A percentile compares a stretch with the other conserved stretches of the same genome.
These are phyloP conservation scores for Gryllus bimaculatus DNA, from an alignment of 1,140 invertebrate species.

Conservation along the genomic window DNA sequence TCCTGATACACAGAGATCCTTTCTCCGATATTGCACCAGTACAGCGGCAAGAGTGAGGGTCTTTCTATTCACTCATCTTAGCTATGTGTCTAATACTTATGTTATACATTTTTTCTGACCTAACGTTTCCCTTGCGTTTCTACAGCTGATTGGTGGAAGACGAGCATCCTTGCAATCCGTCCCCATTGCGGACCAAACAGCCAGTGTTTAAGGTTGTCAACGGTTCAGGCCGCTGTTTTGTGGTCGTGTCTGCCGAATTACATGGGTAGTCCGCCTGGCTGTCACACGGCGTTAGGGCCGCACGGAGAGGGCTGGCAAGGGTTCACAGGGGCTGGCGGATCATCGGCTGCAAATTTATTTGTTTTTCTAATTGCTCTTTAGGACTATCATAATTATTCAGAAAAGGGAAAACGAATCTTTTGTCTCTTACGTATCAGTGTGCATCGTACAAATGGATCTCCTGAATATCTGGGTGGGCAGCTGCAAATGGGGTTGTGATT, in stretches of 20 bases:
- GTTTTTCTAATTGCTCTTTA: neutral
- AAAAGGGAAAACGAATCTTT: neutral
- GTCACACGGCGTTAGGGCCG: constrained; percentile 47
- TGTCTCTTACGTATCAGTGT: constrained; percentile 11
- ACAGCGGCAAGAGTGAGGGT: constrained; percentile 17
- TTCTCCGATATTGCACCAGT: constrained; percentile 39
- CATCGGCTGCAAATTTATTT: neutral
- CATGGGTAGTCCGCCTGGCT: constrained; percentile 54
- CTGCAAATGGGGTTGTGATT: constrained; percentile 44
- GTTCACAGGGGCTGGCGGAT: constrained; percentile 34
- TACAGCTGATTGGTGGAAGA: constrained; percentile 31
- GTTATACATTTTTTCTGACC: neutral
- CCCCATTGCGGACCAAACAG: constrained; percentile 67
- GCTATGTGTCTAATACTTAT: too few relatives aligned
- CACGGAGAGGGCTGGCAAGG: constrained; percentile 51
- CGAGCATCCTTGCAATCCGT: constrained; percentile 51
- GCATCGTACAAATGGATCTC: constrained; percentile 37
- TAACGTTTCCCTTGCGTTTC: too few relatives aligned
- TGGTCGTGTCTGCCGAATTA: constrained; percentile 54
- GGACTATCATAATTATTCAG: neutral
- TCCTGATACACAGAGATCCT: constrained; percentile 46
- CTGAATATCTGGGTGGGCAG: constrained; percentile 43
- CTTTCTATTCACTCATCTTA: too few relatives aligned
- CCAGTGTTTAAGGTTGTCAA: constrained; percentile 55
- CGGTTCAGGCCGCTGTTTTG: constrained; percentile 51